Evolutionary conservation across 1,140 invertebrate species (phyloP), one percentile per base, ranked within the genome.

Genomic region (Leptinotarsa defecta): DNA sequence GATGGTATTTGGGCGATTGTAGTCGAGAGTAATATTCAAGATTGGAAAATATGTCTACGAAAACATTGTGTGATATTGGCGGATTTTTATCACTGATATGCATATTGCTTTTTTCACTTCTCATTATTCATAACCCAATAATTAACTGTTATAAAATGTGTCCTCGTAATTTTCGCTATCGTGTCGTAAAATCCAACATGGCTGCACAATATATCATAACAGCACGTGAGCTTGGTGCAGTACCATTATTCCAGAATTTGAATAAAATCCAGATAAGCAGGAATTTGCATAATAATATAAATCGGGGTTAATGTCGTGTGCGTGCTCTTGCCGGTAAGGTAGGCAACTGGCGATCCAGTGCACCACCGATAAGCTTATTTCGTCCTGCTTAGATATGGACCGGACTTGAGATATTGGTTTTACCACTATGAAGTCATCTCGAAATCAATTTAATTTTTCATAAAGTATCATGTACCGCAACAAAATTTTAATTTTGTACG

Each of bases 231-330:
- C 77, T 27, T 77, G 80, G 78, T 83, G 82, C 82, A 83, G 82
- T 83, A 83, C 83, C 81, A 83, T 84, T 84, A 84, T 84, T 84
- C 84, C 77, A 79, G 79, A 84, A 85, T 85, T 85, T 85, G 84
- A 85, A 85, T 84, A 85, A 83, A 77, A 81, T 78, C 76, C 71
- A 77, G 83, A 84, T 85, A 84, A 84, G 65, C 48, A 20, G 20
- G 71, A 71, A 86, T 86, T 86, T 86, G 81, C 85, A 86, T 86
- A 86, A 85, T 85, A 86, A 85, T 86, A 85, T 86, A 86, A 86
- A 86, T 86, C 84, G 85, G 84, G 84, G 83, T 85, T 86, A 86
- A 86, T 86, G 83, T 83, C 81, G 81, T 84, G 83, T 86, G 84
- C 85, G 85, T 85, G 85, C 82, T 80, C 83, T 80, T 79, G 76